A percentile compares a stretch with the other conserved stretches of the same genome.
Evolutionary conservation across 2,888 invertebrate genomes (phyloP).

Genomic region (Mesoligia furuncula): DNA sequence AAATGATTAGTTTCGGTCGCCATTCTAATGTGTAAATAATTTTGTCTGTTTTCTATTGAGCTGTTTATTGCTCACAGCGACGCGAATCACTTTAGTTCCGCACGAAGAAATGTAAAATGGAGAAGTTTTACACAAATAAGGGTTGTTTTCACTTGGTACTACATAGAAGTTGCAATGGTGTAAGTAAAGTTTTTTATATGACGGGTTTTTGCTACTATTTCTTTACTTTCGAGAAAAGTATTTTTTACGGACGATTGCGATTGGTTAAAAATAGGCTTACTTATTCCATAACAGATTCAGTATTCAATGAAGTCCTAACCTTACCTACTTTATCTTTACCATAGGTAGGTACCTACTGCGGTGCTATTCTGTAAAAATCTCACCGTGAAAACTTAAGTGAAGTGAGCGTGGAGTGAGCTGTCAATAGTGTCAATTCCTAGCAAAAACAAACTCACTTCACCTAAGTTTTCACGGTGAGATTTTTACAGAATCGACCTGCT

Average conservation of each 20-base stretch:
- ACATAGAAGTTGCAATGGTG: slow-evolving; percentile 48
- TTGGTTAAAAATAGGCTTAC: neutral
- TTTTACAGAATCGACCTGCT: no score
- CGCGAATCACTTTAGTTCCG: slow-evolving; percentile 76
- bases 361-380: no score
- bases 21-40: slow-evolving; percentile 87
- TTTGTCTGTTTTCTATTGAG: slow-evolving; percentile 73
- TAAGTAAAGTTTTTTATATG: slow-evolving; percentile 46
- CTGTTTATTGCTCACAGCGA: slow-evolving; percentile 65
- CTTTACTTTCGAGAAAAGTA: slow-evolving; percentile 19
- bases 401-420: no score
- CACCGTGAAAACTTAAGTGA: no score
- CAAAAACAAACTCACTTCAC: no score
- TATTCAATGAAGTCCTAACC: neutral
- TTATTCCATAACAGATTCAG: neutral
- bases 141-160: slow-evolving; percentile 43
- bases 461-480: no score
- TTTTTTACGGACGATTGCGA: neutral
- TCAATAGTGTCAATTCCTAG: no score
- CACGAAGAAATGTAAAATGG: slow-evolving; percentile 58
- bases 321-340: neutral
- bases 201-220: slow-evolving; percentile 24
- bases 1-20: slow-evolving; percentile 88
- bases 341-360: no score
- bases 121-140: slow-evolving; percentile 60